Evolutionary conservation across 2,797 vertebrate species (phyloP), one percentile per base, ranked within the genome.

Genomic region (Kryptopterus vitreolus): DNA sequence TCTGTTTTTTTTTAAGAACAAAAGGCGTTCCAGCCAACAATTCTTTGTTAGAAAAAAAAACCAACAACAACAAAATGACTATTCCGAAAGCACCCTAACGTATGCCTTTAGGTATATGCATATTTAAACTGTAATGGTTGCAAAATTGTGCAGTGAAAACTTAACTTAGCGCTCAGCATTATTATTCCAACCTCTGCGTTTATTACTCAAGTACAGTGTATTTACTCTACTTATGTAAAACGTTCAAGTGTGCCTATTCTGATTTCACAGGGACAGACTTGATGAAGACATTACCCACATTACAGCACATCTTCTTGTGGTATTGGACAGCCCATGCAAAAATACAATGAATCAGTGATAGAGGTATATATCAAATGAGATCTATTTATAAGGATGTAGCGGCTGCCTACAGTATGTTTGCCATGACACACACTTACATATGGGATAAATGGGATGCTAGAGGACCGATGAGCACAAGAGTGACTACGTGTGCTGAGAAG

Each of bases 341-440:
- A 74, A 57, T 66, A 65, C 50, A 70, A 31, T 58, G 18, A 80
- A 46, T 80, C 59, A 66, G 71, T 29, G 50, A 52, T 15, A 48
- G 16, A 61, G 33, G 24, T 59, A 63, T 48, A 76, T n/a, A 76
- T 50, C 52, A 63, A 65, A 76, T n/a, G 1, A n/a, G 48, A 63
- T 33, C 58, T 53, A 76, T 76, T 48, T 63, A 33, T 57, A 74
- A 31, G 50, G 43, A 18, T 69, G 62, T 33, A 59, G 13, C 8
- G 48, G 53, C 50, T 66, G 53, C 48, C 5, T 35, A 43, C 38
- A 43, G 38, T 43, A 43, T 59, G 22, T 26, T 13, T 52, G 20
- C 4, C 10, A 57, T 46, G 22, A 46, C 33, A 68, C 29, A 65
- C 18, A 75, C 20, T 11, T 58, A 63, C 62, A 66, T 75, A 38